Conservation (phyloP, 2,797 vertebrate species). For the Sebastiscus tertius region DNA sequence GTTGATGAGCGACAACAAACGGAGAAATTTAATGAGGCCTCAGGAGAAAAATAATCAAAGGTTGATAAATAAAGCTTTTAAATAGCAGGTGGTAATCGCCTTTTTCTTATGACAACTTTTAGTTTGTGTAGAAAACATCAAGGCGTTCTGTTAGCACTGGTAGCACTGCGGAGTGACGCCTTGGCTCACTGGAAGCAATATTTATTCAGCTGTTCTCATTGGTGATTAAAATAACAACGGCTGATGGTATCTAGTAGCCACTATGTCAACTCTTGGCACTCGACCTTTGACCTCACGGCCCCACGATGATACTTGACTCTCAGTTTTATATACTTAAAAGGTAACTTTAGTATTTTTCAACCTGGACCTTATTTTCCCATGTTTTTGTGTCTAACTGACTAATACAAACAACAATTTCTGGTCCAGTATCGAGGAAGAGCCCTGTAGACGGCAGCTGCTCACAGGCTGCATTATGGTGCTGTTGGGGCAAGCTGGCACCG, state of each 20-base stretch:
- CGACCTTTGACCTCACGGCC: slow-evolving; percentile 20
- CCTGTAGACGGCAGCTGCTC: no score
- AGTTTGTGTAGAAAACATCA: neutral
- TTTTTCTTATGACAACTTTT: neutral
- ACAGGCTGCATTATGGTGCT: no score
- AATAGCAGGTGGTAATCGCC: neutral
- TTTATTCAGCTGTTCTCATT: slow-evolving; percentile 7
- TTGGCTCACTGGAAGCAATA: neutral
- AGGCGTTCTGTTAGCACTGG: neutral
- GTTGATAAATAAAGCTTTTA: neutral
- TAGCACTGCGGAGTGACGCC: neutral
- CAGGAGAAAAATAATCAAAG: neutral
- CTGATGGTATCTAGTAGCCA: neutral
- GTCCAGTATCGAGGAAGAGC: no score
- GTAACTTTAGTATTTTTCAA: no score
- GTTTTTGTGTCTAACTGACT: no score
- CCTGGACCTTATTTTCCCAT: no score
- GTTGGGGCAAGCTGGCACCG: no score
- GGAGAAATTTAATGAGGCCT: neutral
- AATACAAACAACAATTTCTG: no score
- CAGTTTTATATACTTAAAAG: neutral
- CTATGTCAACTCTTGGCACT: slow-evolving; percentile 17
- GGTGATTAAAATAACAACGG: neutral
- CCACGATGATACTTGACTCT: neutral
- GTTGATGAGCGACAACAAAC: neutral